These are phyloP conservation scores for Hemitrygon akajei DNA, from an alignment of 2,797 vertebrate species.

Conservation along the genomic window DNA sequence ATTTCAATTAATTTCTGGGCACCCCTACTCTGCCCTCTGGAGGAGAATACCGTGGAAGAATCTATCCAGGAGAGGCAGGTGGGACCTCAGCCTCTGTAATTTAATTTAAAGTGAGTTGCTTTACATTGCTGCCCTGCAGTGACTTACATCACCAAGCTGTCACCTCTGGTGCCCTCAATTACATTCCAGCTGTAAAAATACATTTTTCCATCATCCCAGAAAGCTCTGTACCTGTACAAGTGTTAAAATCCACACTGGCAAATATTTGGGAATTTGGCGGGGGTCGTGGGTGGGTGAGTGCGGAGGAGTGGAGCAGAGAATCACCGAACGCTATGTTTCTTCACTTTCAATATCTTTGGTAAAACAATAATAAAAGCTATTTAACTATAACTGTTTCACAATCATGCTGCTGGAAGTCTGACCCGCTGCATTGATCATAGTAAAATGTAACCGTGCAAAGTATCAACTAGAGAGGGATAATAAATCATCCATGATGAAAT, in stretches of 20 bases:
- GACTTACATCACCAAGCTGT: not conserved
- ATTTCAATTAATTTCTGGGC: constrained; percentile 12
- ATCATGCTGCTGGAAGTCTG: not conserved
- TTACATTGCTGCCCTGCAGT: not conserved
- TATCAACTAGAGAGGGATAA: too few species aligned
- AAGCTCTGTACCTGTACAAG: not conserved
- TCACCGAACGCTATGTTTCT: not conserved
- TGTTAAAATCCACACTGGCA: not conserved
- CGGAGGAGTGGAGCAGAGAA: too few species aligned
- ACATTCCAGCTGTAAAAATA: not conserved
- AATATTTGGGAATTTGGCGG: not conserved
- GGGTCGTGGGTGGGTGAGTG: too few species aligned
- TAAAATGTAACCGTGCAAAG: not conserved
- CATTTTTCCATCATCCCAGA: constrained; percentile 19
- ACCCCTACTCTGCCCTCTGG: not conserved
- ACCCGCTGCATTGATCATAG: not conserved
- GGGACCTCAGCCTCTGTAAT: not conserved
- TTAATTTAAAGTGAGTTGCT: constrained; percentile 4
- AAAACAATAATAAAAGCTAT: not conserved
- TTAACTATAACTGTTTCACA: not conserved
- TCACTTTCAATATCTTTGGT: not conserved
- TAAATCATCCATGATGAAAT: too few species aligned
- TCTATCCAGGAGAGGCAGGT: not conserved
- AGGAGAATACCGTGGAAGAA: not conserved
- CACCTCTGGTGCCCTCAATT: constrained; percentile 14